Evolutionary conservation across 37 sponge, comb jelly and placozoan genomes (phyloP), one percentile per base, ranked within the genome.

Genomic region (Spongilla lacustris): DNA sequence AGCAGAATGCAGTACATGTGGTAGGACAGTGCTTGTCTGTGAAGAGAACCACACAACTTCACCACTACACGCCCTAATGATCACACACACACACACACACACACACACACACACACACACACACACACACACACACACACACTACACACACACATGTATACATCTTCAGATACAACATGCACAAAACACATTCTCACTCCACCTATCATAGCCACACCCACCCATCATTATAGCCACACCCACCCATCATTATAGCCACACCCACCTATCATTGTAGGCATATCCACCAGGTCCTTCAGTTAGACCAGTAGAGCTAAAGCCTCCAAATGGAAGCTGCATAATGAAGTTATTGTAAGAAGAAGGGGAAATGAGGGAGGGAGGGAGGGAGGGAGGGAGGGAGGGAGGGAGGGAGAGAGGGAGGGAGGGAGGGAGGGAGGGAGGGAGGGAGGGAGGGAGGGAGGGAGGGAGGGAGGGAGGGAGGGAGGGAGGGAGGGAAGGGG

Each of bases 251-350:
- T 8, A 46, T 8, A 46, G 8, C 4, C 46, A 46, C 46, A 46
- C 46, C 4, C 46, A 75, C 91, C 96, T 93, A 83, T 93, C 91
- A 71, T 85, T 90, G 77, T 85, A 96, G 31, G 80, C 74, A 3
- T 79, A 71, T 26, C 96, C 93, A 4, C 96, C 96, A 33, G 96
- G 96, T 27, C 93, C 93, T 46, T 75, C 71, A 9, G 83, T 91
- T 24, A 96, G 68, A 0, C 96, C 96, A 49, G 93, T 96, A 8
- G 81, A 74, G 25, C 76, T 32, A 48, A 91, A 85, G 0, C 34
- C 71, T 71, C 74, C 49, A 27, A 86, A 37, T 8, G 89, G 93
- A 23, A 93, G 79, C 86, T 93, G 35, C 1, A 75, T 34, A 66
- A 8, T 1, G 19, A 58, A 58, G 11, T 19, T 14, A 72, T 72